Conservation (phyloP, 2,888 invertebrate genomes). For the Hyles lineata region DNA sequence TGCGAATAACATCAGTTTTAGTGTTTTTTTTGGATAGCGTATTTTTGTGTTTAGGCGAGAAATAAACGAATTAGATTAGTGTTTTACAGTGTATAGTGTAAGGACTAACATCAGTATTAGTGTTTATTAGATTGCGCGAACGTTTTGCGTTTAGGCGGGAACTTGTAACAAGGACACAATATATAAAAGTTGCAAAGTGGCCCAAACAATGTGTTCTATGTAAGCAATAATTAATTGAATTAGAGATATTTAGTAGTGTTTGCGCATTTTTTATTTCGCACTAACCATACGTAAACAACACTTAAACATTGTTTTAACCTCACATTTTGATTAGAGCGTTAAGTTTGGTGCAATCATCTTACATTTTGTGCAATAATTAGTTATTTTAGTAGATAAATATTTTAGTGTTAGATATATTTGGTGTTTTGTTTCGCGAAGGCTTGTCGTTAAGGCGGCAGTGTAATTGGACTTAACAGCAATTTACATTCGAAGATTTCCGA, state of each 20-base stretch:
- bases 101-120: not conserved
- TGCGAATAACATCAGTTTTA: no score
- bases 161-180: not conserved
- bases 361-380: not conserved
- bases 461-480: not conserved
- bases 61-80: no score
- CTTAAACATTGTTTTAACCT: not conserved
- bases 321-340: not conserved
- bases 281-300: not conserved
- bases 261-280: not conserved
- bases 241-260: not conserved
- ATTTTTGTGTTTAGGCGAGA: not conserved
- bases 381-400: not conserved
- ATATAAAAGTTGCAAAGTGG: not conserved
- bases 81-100: no score
- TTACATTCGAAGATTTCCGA: not conserved
- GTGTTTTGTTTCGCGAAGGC: not conserved
- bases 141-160: constrained; percentile 6
- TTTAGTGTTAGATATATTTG: not conserved
- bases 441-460: not conserved
- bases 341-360: no score
- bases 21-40: no score
- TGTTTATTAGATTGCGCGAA: not conserved
- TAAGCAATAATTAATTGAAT: not conserved
- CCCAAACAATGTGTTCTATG: not conserved